Percentiles rank a stretch among this genome's conserved stretches.
These are phyloP conservation scores for Euspilapteryx auroguttella DNA, from an alignment of 2,888 invertebrate genomes.

Conservation along the genomic window DNA sequence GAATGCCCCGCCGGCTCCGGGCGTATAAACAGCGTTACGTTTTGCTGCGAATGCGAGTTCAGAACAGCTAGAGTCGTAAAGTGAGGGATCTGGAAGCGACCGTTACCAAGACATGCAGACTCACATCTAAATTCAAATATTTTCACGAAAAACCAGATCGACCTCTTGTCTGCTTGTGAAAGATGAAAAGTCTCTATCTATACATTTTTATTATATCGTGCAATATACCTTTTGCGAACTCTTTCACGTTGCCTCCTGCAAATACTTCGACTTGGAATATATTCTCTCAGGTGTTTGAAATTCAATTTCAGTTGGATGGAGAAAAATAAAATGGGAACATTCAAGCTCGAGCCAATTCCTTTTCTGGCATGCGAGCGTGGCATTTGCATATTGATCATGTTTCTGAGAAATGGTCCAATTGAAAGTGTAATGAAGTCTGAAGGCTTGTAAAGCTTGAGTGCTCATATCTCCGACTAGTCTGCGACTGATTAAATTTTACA, in stretches of 20 bases:
- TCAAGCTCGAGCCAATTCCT: no score
- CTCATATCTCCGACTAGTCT: constrained; percentile 19
- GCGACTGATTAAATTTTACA: constrained; percentile 28
- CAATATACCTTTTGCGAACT: no score
- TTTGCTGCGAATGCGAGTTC: constrained; percentile 27
- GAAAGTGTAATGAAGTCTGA: background rate
- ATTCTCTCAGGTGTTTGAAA: constrained; percentile 9
- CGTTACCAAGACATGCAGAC: constrained; percentile 31
- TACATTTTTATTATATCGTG: no score
- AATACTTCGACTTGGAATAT: constrained; percentile 14
- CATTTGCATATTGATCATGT: background rate
- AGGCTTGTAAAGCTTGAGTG: background rate
- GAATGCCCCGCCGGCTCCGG: constrained; percentile 36
- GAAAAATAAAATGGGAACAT: no score
- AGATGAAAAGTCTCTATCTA: no score
- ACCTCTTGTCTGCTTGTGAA: no score
- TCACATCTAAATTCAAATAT: constrained; percentile 55
- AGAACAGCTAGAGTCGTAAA: constrained; percentile 50
- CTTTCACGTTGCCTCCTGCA: constrained; percentile 15
- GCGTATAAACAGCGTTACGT: constrained; percentile 44
- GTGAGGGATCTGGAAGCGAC: constrained; percentile 25
- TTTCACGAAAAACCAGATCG: constrained; percentile 17
- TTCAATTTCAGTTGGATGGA: no score
- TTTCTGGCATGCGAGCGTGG: no score
- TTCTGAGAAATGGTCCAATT: background rate